Evolutionary conservation across 2,888 invertebrate genomes (phyloP).

Genomic region (Dicyrtoma fusca): DNA sequence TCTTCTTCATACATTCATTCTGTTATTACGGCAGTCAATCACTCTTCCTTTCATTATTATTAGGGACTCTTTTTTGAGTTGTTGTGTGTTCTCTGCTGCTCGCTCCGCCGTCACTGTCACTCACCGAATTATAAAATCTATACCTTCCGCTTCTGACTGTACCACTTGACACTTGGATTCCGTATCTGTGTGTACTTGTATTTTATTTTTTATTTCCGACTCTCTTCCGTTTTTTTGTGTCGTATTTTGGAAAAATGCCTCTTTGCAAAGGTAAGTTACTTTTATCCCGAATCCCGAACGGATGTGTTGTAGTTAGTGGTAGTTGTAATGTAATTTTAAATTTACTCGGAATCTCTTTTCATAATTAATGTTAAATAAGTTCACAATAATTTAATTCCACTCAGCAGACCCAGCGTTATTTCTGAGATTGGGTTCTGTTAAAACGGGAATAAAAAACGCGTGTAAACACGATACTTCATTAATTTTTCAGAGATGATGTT

Average conservation of each 20-base stretch:
- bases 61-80: neutral
- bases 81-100: constrained; percentile 24
- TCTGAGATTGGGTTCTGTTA: too few species aligned
- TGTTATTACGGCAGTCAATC: constrained; percentile 23
- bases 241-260: constrained; percentile 36
- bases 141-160: neutral
- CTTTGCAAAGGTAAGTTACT: constrained; percentile 41
- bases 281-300: neutral
- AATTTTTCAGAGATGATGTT: too few species aligned
- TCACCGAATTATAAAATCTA: neutral
- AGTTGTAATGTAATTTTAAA: neutral
- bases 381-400: too few species aligned
- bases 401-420: too few species aligned
- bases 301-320: neutral
- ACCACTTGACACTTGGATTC: neutral
- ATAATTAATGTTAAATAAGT: too few species aligned
- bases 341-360: too few species aligned
- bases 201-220: neutral
- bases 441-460: too few species aligned
- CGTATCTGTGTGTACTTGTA: neutral
- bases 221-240: neutral
- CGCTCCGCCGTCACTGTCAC: constrained; percentile 9
- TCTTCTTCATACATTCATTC: constrained; percentile 23
- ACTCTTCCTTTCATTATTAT: constrained; percentile 25
- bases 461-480: too few species aligned